Evolutionary conservation across 2,797 vertebrate genomes (phyloP).

Genomic region (Synanceia verrucosa): DNA sequence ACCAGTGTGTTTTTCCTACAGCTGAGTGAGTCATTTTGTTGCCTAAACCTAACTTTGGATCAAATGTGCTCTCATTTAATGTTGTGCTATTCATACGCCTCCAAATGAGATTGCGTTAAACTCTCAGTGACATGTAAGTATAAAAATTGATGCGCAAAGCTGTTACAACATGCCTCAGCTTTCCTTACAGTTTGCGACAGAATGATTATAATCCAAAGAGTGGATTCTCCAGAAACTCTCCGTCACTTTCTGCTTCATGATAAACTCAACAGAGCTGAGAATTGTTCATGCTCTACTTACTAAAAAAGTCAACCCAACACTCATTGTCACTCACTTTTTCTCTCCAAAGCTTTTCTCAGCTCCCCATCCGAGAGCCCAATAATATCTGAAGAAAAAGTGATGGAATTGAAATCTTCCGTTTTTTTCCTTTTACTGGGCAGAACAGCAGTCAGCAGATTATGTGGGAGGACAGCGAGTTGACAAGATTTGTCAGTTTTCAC

Average conservation of each 20-base stretch:
- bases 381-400: constrained; percentile 27
- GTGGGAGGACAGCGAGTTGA: constrained; percentile 72
- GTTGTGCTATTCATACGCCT: background rate
- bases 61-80: background rate
- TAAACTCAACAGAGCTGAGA: constrained; percentile 11
- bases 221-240: constrained; percentile 9
- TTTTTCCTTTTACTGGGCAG: constrained; percentile 42
- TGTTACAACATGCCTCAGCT: constrained; percentile 5
- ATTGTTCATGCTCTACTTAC: background rate
- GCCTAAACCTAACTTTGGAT: no score
- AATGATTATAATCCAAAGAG: constrained; percentile 1
- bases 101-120: background rate
- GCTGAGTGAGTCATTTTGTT: no score
- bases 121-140: background rate
- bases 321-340: constrained; percentile 41
- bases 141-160: constrained; percentile 3
- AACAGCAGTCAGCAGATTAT: constrained; percentile 71
- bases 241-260: constrained; percentile 12
- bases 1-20: background rate
- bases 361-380: constrained; percentile 5
- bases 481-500: constrained; percentile 71
- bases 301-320: constrained; percentile 10
- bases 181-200: constrained; percentile 4
- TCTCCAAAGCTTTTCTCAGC: constrained; percentile 30
- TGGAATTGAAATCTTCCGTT: constrained; percentile 31